These are phyloP conservation scores for Indri indri DNA, from an alignment of 2,113 vertebrate species.

Conservation along the genomic window DNA sequence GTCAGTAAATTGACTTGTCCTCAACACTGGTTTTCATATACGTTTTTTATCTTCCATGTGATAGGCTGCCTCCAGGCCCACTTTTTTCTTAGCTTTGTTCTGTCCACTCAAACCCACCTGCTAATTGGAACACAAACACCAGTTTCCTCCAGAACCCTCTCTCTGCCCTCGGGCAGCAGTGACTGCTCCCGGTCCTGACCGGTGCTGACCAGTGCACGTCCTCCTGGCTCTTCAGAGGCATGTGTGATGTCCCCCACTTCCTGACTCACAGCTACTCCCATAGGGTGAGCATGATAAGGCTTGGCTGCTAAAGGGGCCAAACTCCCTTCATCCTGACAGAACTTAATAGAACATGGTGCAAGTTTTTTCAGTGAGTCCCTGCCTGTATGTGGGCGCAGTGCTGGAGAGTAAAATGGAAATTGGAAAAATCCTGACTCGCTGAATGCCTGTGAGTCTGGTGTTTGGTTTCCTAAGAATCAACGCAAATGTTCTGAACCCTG, in stretches of 20 bases:
- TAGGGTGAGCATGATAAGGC: too few relatives aligned
- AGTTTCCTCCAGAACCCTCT: not conserved
- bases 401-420: rapidly evolving
- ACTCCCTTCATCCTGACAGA: not conserved
- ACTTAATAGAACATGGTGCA: rapidly evolving
- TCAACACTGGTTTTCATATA: not conserved
- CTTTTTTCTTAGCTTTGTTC: not conserved
- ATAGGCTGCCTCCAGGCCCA: too few relatives aligned
- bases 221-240: not conserved
- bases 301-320: too few relatives aligned
- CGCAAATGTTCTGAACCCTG: not conserved
- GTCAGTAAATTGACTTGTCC: not conserved
- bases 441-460: not conserved
- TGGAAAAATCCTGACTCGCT: not conserved
- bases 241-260: not conserved
- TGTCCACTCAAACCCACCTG: not conserved
- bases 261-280: not conserved
- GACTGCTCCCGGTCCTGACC: not conserved
- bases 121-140: not conserved
- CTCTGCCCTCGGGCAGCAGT: not conserved
- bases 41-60: not conserved
- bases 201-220: too few relatives aligned
- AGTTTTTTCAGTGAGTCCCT: not conserved
- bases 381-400: not conserved
- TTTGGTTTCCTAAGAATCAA: not conserved